These are phyloP conservation scores for Drosophila dives DNA, from an alignment of 2,888 invertebrate genomes.

Conservation along the genomic window DNA sequence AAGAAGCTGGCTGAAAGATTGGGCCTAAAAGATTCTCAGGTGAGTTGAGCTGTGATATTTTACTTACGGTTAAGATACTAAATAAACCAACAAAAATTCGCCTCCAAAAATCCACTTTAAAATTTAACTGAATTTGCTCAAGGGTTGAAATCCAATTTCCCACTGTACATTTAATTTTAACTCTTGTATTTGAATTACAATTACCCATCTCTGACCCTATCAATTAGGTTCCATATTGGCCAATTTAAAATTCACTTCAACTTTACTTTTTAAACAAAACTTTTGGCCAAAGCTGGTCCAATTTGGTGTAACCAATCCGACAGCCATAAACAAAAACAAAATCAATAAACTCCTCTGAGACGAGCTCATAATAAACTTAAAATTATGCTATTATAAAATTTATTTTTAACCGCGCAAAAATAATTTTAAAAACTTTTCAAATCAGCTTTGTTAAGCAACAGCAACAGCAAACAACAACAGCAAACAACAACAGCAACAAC, in stretches of 20 bases:
- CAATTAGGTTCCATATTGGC: neutral
- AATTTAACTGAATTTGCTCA: neutral
- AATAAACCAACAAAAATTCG: neutral
- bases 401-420: slow-evolving; percentile 44
- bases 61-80: neutral
- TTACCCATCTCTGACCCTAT: neutral
- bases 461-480: slow-evolving; percentile 19
- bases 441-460: slow-evolving; percentile 62
- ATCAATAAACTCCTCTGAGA: slow-evolving; percentile 45
- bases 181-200: neutral
- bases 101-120: neutral
- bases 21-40: slow-evolving; percentile 98
- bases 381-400: slow-evolving; percentile 32
- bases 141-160: neutral
- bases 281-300: slow-evolving; percentile 2
- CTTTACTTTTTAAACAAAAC: neutral
- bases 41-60: slow-evolving; percentile 84
- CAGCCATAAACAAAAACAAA: slow-evolving; percentile 25
- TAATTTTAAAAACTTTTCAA: slow-evolving; percentile 61
- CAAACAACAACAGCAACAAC: slow-evolving; percentile 28
- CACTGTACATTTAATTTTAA: neutral
- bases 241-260: neutral
- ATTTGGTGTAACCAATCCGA: slow-evolving; percentile 12
- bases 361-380: slow-evolving; percentile 50
- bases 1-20: slow-evolving; percentile 98